Evolutionary conservation across 2,888 invertebrate species (phyloP).

Genomic region (Chironomus riparius): DNA sequence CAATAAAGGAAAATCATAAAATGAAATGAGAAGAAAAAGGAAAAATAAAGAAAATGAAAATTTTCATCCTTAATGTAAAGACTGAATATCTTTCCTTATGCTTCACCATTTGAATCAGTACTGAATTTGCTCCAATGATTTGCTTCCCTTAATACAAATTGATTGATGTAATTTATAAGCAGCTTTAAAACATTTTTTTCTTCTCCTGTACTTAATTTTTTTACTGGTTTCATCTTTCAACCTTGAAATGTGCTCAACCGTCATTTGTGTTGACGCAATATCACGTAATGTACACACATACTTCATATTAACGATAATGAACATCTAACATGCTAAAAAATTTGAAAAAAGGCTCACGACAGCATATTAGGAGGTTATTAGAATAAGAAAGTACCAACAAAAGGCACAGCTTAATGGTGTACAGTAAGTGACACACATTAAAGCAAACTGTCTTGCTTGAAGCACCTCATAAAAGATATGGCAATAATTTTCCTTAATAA

Average conservation of each 20-base stretch:
- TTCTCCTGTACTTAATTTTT: no score
- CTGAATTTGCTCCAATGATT: background rate
- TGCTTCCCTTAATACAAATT: background rate
- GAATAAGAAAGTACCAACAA: no score
- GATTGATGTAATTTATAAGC: background rate
- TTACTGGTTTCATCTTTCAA: no score
- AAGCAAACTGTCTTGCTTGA: background rate
- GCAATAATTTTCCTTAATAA: constrained; percentile 17
- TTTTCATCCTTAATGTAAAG: no score
- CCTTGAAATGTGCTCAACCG: no score
- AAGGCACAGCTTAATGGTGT: background rate
- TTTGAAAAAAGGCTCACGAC: background rate
- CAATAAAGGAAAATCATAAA: no score
- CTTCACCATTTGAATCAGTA: background rate
- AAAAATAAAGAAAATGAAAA: no score
- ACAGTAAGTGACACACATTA: background rate
- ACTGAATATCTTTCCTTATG: background rate
- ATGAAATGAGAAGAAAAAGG: no score
- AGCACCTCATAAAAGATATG: constrained; percentile 2
- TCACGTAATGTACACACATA: background rate
- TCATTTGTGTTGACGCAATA: no score
- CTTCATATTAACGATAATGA: background rate
- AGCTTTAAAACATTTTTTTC: background rate
- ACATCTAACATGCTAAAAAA: no score
- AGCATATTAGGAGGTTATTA: background rate